A percentile compares a stretch with the other conserved stretches of the same genome.
phyloP scores from a whole-genome alignment of 2,888 invertebrate genomes.

The Embidobia sp. region DNA sequence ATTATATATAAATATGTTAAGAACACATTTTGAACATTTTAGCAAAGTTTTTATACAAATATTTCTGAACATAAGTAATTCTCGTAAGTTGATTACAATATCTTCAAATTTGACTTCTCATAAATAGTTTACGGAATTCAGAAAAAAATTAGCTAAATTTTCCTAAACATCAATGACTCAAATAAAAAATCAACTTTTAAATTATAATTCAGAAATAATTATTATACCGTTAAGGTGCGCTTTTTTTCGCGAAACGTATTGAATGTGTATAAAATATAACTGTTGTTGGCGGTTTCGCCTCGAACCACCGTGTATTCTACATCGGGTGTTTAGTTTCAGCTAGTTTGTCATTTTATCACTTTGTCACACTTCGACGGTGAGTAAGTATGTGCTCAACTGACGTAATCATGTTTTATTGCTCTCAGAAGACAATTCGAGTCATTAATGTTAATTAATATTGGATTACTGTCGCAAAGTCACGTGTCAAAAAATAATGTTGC shows the following conservation, averaged over 20 bases:
- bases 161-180: no score
- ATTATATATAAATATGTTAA: no score
- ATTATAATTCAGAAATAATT: no score
- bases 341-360: conserved; percentile 66
- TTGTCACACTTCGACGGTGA: conserved; percentile 62
- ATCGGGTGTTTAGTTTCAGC: conserved; percentile 63
- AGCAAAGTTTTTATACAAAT: no score
- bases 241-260: conserved; percentile 11
- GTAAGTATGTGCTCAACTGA: conserved; percentile 64
- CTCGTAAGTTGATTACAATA: no score
- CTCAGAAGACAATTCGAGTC: conserved; percentile 35
- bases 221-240: no score
- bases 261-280: conserved; percentile 67
- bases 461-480: conserved; percentile 24
- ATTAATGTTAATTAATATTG: conserved; percentile 51
- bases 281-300: conserved; percentile 75
- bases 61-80: no score
- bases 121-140: no score
- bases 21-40: no score
- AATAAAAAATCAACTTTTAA: no score
- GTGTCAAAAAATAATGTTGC: conserved; percentile 1
- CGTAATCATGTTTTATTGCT: conserved; percentile 52
- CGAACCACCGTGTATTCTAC: conserved; percentile 57
- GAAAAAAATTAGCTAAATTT: no score
- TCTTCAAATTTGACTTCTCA: no score